These are phyloP conservation scores for Pyrocephalus nanus DNA, from an alignment of 2,797 vertebrate genomes.

Conservation along the genomic window DNA sequence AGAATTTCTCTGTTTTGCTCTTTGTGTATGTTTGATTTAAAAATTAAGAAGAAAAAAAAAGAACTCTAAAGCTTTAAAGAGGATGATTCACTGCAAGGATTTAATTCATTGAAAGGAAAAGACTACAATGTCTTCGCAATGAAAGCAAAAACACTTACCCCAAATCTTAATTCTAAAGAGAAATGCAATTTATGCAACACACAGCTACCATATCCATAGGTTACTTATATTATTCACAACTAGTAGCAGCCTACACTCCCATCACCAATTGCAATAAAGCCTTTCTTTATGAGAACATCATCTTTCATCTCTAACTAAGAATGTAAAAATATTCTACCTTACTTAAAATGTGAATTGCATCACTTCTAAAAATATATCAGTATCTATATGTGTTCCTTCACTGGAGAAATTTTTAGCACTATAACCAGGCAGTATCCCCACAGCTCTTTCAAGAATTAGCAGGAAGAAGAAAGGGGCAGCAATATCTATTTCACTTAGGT, in stretches of 20 bases:
- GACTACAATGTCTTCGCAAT: not conserved
- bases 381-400: constrained; percentile 5
- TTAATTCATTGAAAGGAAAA: not conserved
- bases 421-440: constrained; percentile 34
- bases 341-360: constrained; percentile 25
- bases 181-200: not conserved
- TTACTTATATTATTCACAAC: not conserved
- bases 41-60: not conserved
- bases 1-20: not conserved
- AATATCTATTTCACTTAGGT: constrained; percentile 27
- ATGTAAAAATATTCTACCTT: constrained; percentile 33
- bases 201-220: not conserved
- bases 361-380: constrained; percentile 33
- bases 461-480: constrained; percentile 4
- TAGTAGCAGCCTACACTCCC: not conserved
- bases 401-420: not conserved
- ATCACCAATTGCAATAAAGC: not conserved
- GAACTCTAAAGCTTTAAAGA: not conserved
- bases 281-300: not conserved
- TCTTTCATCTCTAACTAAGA: constrained; percentile 1
- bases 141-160: not conserved
- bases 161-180: not conserved
- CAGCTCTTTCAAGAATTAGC: constrained; percentile 21
- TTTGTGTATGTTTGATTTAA: not conserved
- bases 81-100: not conserved